Percentiles rank a stretch among this genome's conserved stretches.
phyloP scores from a whole-genome alignment of 1,140 invertebrate genomes.

The Lithobius niger region DNA sequence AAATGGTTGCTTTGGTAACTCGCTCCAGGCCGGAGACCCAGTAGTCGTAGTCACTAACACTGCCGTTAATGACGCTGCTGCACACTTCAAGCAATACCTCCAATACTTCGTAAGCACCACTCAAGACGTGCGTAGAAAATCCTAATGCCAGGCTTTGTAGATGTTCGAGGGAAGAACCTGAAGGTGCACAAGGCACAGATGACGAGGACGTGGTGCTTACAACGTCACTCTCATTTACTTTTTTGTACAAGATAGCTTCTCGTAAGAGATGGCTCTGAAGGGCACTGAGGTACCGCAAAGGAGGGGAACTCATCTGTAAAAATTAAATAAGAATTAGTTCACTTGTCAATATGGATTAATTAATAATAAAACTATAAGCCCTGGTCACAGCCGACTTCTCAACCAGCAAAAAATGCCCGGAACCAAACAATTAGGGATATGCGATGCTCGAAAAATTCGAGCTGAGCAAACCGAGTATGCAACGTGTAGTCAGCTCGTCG shows the following conservation, averaged over 20 bases:
- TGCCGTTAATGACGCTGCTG: conserved; percentile 19
- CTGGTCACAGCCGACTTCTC: too few species aligned
- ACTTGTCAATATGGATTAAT: not conserved
- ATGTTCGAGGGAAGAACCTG: not conserved
- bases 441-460: too few species aligned
- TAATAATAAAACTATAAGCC: not conserved
- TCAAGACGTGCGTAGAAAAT: not conserved
- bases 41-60: conserved; percentile 23
- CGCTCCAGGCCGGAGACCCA: conserved; percentile 27
- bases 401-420: too few species aligned
- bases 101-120: conserved; percentile 12
- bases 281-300: conserved; percentile 27
- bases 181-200: not conserved
- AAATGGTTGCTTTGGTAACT: conserved; percentile 28
- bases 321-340: not conserved
- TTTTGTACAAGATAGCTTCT: conserved; percentile 20
- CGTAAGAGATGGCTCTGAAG: conserved; percentile 27
- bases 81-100: conserved; percentile 28
- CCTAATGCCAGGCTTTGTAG: not conserved
- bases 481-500: too few species aligned
- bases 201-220: not conserved
- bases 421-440: too few species aligned
- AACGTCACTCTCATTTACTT: not conserved
- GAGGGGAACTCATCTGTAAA: conserved; percentile 26
- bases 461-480: too few species aligned